Percentiles rank a stretch among this genome's conserved stretches.
Evolutionary conservation across 92 coral and sea anemone species (phyloP).

Genomic region (Parazoanthus atlanticus): DNA sequence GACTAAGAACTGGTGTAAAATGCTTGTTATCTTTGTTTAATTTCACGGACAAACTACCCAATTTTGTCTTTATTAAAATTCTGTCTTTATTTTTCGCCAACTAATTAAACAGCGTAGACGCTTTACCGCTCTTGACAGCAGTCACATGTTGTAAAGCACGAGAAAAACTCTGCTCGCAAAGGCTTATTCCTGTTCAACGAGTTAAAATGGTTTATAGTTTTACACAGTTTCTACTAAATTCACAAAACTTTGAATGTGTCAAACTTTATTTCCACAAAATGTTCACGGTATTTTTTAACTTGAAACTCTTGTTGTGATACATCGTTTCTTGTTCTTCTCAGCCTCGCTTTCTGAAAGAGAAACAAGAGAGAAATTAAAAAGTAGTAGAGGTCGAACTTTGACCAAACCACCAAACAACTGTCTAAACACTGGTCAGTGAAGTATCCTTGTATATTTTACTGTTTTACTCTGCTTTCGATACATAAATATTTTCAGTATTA

Average conservation of each 20-base stretch:
- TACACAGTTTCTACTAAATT: not conserved
- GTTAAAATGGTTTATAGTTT: not conserved
- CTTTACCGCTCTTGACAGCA: not conserved
- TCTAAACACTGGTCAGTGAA: too few species aligned
- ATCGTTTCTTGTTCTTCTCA: not conserved
- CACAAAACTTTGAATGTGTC: not conserved
- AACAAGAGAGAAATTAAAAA: not conserved
- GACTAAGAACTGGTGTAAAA: not conserved
- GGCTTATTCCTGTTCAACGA: not conserved
- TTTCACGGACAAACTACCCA: slow-evolving; percentile 7
- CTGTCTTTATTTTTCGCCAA: slow-evolving; percentile 15
- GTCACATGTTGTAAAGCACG: not conserved
- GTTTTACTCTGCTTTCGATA: not conserved
- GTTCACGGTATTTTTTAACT: not conserved
- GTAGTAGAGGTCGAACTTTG: not conserved
- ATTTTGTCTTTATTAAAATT: slow-evolving; percentile 19
- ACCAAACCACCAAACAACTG: not conserved
- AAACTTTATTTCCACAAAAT: not conserved
- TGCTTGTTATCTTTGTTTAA: not conserved
- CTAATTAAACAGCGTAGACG: slow-evolving; percentile 3
- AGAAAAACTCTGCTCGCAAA: not conserved
- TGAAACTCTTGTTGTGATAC: not conserved
- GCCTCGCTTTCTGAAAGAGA: not conserved
- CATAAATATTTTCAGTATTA: not conserved
- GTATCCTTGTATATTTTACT: not conserved